Conservation (phyloP, 1,140 invertebrate species). For the Macrobrachium nipponense region DNA sequence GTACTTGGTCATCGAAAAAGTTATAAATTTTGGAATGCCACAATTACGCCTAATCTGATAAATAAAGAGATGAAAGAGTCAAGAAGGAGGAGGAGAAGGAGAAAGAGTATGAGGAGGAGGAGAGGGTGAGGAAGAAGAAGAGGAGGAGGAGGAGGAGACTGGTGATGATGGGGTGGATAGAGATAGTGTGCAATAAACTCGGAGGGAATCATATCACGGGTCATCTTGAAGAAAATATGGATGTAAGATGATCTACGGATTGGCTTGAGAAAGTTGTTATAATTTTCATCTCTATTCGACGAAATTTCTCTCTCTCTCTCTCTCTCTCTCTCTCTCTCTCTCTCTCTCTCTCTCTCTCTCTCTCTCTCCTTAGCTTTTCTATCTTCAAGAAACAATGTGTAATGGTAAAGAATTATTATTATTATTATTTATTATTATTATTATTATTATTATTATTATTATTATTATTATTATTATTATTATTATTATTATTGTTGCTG, state of each 20-base stretch:
- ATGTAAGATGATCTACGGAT: not conserved
- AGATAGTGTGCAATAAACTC: not conserved
- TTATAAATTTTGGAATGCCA: conserved; percentile 6
- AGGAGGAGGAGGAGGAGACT: not conserved
- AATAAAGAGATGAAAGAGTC: not conserved
- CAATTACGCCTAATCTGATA: conserved; percentile 22
- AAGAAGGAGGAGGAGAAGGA: not conserved
- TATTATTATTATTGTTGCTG: no score
- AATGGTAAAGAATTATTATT: no score
- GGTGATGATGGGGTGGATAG: conserved; percentile 4
- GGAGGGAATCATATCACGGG: not conserved
- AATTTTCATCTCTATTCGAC: not conserved
- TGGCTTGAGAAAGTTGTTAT: not conserved
- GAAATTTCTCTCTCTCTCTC: not conserved
- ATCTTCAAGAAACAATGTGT: no score
- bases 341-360: not conserved
- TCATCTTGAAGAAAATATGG: not conserved
- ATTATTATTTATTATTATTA: no score
- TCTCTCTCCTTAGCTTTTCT: no score
- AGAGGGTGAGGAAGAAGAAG: not conserved
- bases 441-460: no score
- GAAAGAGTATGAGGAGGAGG: not conserved
- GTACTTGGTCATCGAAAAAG: not conserved
- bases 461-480: no score
- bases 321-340: not conserved